Base-by-base conservation (phyloP, 2,888 invertebrate genomes). In the Dasypolia templi region DNA sequence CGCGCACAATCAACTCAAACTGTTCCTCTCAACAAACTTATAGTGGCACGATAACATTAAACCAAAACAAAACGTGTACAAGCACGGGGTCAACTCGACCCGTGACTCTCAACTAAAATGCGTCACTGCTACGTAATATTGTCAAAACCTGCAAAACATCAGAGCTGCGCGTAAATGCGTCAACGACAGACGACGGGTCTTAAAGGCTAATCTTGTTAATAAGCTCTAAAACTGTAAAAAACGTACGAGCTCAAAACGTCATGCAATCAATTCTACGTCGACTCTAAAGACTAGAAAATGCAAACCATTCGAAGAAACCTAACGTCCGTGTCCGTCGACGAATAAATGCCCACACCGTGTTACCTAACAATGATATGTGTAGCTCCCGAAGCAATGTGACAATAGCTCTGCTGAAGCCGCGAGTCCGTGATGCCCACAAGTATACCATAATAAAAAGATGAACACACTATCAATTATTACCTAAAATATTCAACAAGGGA, bases 231-330 rank as follows among this genome's bases (percentile, higher is more conserved):
- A 87, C 86, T 87, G 87, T 89, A 89, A 87, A 88, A 89, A 89
- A 87, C 86, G 84, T 89, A 89, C 88, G 85, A 89, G 89, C 88
- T 87, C 88, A 89, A 75, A 88, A 90, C 87, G 79, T 87, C 87
- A 90, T 89, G 89, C 92, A 91, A 92, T 84, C 88, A 88, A 92
- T 89, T 90, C 89, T 88, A 91, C 88, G 90, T 91, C 91, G 88
- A 91, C 91, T 91, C 90, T 93, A 94, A 92, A 93, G 95, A 95
- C 96, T 96, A 96, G 95, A 96, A 94, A 96, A 96, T 96, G 95
- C 95, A 95, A 95, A 95, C 90, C 87, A 94, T 93, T 92, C 91
- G 89, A 93, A 94, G 90, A 91, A 89, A 90, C 87, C 86, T 87
- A 86, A 87, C 87, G 83, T 89, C 87, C 85, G 86, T 87, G 89